phyloP scores from a whole-genome alignment of 2,888 invertebrate genomes.

The Anagyrus pseudococci region DNA sequence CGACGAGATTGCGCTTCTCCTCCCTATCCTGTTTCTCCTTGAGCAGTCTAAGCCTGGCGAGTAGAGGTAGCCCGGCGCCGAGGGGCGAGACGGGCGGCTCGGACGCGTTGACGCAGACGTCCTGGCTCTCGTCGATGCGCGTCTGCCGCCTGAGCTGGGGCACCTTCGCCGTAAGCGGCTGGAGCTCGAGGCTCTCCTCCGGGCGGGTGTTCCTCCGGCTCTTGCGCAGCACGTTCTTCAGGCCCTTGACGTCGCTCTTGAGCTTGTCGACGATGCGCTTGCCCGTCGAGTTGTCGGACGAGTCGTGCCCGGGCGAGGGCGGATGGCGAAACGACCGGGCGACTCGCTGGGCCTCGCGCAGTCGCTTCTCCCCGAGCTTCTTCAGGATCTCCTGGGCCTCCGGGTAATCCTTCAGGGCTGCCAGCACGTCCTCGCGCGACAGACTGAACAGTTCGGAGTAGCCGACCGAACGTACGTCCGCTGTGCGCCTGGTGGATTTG shows the following conservation, averaged over 20 bases:
- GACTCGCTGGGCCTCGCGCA: constrained; percentile 76
- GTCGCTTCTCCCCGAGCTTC: constrained; percentile 82
- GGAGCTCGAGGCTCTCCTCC: constrained; percentile 73
- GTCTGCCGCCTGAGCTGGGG: constrained; percentile 61
- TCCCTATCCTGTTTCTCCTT: constrained; percentile 82
- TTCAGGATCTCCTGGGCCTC: constrained; percentile 95
- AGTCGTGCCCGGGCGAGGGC: constrained; percentile 73
- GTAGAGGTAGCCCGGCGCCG: constrained; percentile 82
- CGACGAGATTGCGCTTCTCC: constrained; percentile 53
- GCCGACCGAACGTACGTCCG: constrained; percentile 94
- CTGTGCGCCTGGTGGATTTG: constrained; percentile 86
- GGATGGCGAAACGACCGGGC: constrained; percentile 66
- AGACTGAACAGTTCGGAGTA: constrained; percentile 94
- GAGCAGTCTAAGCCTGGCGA: constrained; percentile 78
- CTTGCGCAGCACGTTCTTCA: constrained; percentile 69
- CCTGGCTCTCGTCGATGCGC: constrained; percentile 58
- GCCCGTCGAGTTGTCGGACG: constrained; percentile 71
- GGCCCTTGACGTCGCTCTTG: constrained; percentile 81
- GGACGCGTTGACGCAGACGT: constrained; percentile 54
- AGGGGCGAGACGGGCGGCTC: constrained; percentile 77
- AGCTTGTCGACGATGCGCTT: constrained; percentile 83
- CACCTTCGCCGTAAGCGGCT: constrained; percentile 66
- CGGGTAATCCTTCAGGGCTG: constrained; percentile 96
- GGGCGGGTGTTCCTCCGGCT: constrained; percentile 61
- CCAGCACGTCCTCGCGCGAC: constrained; percentile 91